Conservation (phyloP, 1,140 invertebrate genomes). For the Drosophila kikkawai region DNA sequence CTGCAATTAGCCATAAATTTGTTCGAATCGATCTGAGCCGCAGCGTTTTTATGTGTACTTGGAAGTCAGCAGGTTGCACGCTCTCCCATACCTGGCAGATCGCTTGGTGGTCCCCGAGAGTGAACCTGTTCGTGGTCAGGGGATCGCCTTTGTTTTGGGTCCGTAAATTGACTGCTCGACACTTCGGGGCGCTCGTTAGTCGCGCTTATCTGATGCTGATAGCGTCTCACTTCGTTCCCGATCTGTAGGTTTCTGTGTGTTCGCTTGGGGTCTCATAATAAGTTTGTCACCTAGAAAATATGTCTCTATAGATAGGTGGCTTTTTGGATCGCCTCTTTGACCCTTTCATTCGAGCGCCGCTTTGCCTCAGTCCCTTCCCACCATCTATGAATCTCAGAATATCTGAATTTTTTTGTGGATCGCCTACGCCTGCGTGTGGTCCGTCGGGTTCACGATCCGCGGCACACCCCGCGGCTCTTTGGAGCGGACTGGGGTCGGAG, state of each 20-base stretch:
- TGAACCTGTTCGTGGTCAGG: conserved; percentile 62
- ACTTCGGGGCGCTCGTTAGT: conserved; percentile 70
- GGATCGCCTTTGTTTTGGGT: conserved; percentile 76
- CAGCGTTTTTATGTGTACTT: conserved; percentile 66
- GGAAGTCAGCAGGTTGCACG: conserved; percentile 78
- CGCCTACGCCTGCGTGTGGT: conserved; percentile 65
- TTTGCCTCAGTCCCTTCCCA: conserved; percentile 6
- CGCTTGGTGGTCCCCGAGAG: conserved; percentile 65
- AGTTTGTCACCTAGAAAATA: conserved; percentile 84
- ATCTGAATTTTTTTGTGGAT: conserved; percentile 6
- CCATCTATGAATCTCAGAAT: neutral
- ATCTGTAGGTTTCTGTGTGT: conserved; percentile 19
- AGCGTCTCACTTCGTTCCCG: conserved; percentile 68
- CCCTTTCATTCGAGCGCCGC: conserved; percentile 76
- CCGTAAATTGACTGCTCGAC: conserved; percentile 80
- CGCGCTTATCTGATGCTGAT: conserved; percentile 76
- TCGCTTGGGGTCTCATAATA: conserved; percentile 61
- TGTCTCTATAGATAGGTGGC: conserved; percentile 57
- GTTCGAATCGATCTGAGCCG: conserved; percentile 34
- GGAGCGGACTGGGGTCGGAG: conserved; percentile 12
- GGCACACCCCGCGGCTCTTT: conserved; percentile 63
- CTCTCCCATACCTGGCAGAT: conserved; percentile 42
- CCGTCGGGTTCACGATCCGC: conserved; percentile 24
- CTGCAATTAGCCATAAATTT: conserved; percentile 82
- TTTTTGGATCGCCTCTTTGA: conserved; percentile 29